Base-by-base conservation (phyloP, 1,140 invertebrate species). In the Tetragonula clypearis region DNA sequence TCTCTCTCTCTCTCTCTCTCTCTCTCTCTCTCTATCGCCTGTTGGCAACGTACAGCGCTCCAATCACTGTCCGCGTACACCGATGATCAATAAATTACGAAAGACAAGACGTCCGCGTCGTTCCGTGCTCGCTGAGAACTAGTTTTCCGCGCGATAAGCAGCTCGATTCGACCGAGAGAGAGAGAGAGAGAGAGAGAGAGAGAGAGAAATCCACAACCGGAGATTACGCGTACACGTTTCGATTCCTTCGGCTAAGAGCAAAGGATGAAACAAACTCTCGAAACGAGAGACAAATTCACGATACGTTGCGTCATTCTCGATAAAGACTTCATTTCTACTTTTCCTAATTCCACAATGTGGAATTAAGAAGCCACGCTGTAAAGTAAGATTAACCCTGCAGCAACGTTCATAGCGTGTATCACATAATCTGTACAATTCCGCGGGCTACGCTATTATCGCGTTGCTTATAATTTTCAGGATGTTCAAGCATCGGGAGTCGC, bases 61-160 rank as follows among this genome's bases (percentile, higher is more conserved):
- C 35, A 65, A 4, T 60, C 49, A 12, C 62, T 49, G 23, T 5
- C 69, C 41, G 55, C 15, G 11, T 49, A 55, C 49, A 55, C 41
- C 62, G 53, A 65, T 86, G 26, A 77, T 83, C 79, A 66, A 88
- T 86, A 66, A 85, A 88, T 87, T 85, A 83, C 65, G 65, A 86
- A 88, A 82, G 56, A 17, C 56, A 12, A 49, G 11, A 30, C 65
- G 26, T 71, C 6, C 60, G 11, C n/a, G 6, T 65, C 26, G 80
- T 77, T 77, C 82, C 58, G 26, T 66, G 58, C 71, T 14, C 84
- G 84, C 23, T 60, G 71, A 53, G 26, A 65, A 89, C 55, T 78
- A 69, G 69, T 87, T 82, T 87, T 55, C 49, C 72, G 77, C 56
- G 72, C 55, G 74, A 68, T 71, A 74, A 85, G 68, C 68, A 3